Conservation (phyloP, 2,113 vertebrate genomes). For the Vulpes ferrilata region DNA sequence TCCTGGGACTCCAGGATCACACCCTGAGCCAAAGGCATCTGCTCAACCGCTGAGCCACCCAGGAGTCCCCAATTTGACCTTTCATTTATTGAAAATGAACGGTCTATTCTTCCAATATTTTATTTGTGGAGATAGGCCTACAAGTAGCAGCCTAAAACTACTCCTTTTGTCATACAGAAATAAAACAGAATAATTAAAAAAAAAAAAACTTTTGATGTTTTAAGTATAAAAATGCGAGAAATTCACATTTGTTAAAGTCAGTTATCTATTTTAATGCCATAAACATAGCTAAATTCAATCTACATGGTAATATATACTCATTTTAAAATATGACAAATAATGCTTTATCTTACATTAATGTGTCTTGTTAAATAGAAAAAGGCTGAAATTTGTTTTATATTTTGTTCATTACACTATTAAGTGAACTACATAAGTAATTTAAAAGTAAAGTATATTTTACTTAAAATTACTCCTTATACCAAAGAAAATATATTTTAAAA, state of each 20-base stretch:
- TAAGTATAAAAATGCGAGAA: neutral
- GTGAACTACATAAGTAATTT: neutral
- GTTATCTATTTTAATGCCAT: conserved; percentile 10
- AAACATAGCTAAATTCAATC: neutral
- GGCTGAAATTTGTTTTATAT: conserved; percentile 20
- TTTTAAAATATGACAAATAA: conserved; percentile 27
- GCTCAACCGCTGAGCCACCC: too few relatives aligned
- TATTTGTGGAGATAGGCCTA: neutral
- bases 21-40: too few relatives aligned
- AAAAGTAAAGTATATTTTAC: conserved; percentile 1
- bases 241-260: conserved; percentile 32
- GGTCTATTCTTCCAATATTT: neutral
- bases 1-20: too few relatives aligned
- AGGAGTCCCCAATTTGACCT: neutral
- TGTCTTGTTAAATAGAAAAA: neutral
- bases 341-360: conserved; percentile 13
- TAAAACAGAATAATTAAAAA: neutral
- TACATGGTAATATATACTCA: conserved; percentile 3
- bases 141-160: neutral
- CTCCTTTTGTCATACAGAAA: conserved; percentile 25
- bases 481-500: neutral
- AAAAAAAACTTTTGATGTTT: neutral
- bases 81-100: conserved; percentile 29
- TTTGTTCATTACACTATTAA: conserved; percentile 35
- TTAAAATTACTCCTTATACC: conserved; percentile 11